Evolutionary conservation across 2,113 vertebrate species (phyloP), one percentile per base, ranked within the genome.

Genomic region (Pollimyrus isidori): DNA sequence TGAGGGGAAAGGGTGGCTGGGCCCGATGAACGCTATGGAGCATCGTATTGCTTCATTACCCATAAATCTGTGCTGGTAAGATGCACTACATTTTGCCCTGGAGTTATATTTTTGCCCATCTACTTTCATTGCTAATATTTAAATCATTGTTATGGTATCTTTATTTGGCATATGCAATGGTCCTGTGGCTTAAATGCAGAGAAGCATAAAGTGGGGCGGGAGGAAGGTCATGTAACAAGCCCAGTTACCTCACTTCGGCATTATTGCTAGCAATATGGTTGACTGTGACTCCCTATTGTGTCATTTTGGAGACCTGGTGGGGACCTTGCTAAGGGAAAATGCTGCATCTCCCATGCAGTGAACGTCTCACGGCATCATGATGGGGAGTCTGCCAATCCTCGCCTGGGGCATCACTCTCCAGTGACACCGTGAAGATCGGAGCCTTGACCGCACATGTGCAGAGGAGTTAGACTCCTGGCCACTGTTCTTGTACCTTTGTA

Each of bases 1-100:
- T 48, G 82, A 46, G 50, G 87, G 15, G 17, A 76, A 73, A 50
- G 30, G 73, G 30, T 56, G 69, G 89, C 52, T 48, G 84, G 92
- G 90, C 90, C 91, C 49, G 1, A 87, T 90, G 89, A 89, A 85
- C 48, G 1, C 35, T 35, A 35, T 35, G 35, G 52, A 21, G 19
- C 21, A 39, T 42, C 80, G 1, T 76, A 19, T 42, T 80, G 35
- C 73, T 80, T 19, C 35, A 42, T 42, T 80, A 39, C 73, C 73
- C 35, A 42, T 19, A 7, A 80, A 42, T 42, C 73, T 42, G 15
- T 80, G 73, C 35, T 42, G 35, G 35, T 19, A 19, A 42, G 73
- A 42, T 42, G 15, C 39, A 21, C 35, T 42, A 80, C n/a, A 69
- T 69, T 30, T 69, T 30, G 62, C 30, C 35, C 73, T 42, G 35